Evolutionary conservation across 2,797 vertebrate species (phyloP).

Genomic region (Margarornis squamiger): DNA sequence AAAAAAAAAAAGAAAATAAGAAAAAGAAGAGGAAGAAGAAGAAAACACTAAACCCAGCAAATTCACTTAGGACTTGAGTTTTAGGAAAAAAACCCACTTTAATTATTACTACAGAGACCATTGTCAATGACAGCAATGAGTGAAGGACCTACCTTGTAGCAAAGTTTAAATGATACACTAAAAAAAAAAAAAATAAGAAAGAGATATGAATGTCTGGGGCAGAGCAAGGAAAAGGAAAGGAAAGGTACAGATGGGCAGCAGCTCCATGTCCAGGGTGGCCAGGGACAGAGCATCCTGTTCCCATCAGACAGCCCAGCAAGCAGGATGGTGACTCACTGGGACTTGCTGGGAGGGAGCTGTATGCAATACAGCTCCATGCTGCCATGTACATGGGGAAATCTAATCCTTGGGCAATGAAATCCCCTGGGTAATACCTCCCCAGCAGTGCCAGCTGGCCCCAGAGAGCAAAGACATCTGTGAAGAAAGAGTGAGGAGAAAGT

Average conservation of each 20-base stretch:
- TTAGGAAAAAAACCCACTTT: not conserved
- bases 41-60: not conserved
- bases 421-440: not conserved
- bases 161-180: not conserved
- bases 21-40: too few species aligned
- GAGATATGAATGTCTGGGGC: not conserved
- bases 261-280: not conserved
- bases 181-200: not conserved
- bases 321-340: not conserved
- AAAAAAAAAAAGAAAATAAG: not conserved
- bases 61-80: conserved; percentile 59
- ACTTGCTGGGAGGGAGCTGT: not conserved
- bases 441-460: not conserved
- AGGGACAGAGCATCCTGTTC: not conserved
- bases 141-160: not conserved
- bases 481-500: not conserved
- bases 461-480: not conserved
- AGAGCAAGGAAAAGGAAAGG: not conserved
- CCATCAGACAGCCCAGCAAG: not conserved
- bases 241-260: not conserved
- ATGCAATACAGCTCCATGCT: not conserved
- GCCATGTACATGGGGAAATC: not conserved
- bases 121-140: not conserved
- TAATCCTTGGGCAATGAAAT: not conserved
- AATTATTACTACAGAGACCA: not conserved